These are phyloP conservation scores for Seriola quinqueradiata DNA, from an alignment of 2,113 vertebrate species.

Conservation along the genomic window DNA sequence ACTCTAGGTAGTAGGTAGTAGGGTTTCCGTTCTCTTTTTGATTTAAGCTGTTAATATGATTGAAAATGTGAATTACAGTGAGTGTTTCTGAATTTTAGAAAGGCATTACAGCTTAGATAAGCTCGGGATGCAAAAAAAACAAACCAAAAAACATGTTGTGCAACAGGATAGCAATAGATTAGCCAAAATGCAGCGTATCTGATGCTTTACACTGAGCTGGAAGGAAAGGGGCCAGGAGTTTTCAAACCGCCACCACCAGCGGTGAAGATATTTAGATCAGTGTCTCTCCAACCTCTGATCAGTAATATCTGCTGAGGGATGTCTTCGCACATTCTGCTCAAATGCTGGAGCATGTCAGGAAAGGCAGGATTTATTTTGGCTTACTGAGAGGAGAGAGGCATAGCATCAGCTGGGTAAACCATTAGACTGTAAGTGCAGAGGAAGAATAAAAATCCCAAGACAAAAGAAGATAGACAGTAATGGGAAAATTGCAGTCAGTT, in stretches of 20 bases:
- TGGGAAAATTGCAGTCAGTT: neutral
- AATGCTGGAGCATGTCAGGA: slow-evolving; percentile 22
- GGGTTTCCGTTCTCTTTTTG: neutral
- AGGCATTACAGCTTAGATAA: slow-evolving; percentile 22
- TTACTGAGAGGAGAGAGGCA: slow-evolving; percentile 36
- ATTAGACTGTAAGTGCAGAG: slow-evolving; percentile 13
- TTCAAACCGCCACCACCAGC: slow-evolving; percentile 23
- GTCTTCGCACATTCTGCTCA: slow-evolving; percentile 55
- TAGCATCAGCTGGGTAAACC: slow-evolving; percentile 33
- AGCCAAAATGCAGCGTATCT: slow-evolving; percentile 22
- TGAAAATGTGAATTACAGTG: slow-evolving; percentile 53
- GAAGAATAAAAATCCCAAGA: slow-evolving; percentile 2
- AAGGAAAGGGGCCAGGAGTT: neutral
- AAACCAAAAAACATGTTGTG: slow-evolving; percentile 13
- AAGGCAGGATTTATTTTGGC: slow-evolving; percentile 46
- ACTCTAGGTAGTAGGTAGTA: slow-evolving; percentile 11
- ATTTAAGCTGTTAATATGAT: slow-evolving; percentile 42
- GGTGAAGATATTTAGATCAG: slow-evolving; percentile 60
- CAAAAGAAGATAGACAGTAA: neutral
- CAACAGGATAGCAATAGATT: slow-evolving; percentile 33
- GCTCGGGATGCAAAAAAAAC: neutral
- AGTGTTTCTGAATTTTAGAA: slow-evolving; percentile 40
- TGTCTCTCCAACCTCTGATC: slow-evolving; percentile 49
- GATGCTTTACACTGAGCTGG: neutral
- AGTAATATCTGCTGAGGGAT: slow-evolving; percentile 51